phyloP scores from a whole-genome alignment of 1,140 invertebrate genomes.

The Heliconius congener region DNA sequence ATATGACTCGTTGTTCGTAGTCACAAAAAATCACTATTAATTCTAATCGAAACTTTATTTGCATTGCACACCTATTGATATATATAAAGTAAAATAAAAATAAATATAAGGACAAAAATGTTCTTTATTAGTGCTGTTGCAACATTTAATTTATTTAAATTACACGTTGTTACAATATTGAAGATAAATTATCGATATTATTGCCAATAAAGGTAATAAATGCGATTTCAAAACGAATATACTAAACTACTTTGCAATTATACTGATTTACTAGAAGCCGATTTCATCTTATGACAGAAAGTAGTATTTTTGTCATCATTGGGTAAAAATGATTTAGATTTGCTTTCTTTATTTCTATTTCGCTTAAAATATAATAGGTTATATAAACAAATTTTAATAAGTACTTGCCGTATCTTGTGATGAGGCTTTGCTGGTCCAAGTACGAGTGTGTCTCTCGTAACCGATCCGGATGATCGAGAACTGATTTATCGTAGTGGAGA shows the following conservation, averaged over 20 bases:
- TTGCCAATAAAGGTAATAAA: neutral
- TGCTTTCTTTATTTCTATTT: too few species aligned
- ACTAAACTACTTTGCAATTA: neutral
- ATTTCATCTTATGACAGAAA: neutral
- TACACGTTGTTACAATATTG: neutral
- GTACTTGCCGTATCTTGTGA: too few species aligned
- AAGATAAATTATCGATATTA: constrained; percentile 2
- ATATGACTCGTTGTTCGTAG: too few species aligned
- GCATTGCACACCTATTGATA: neutral
- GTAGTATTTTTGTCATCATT: too few species aligned
- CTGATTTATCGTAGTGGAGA: too few species aligned
- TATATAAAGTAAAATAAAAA: neutral
- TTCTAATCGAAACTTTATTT: too few species aligned
- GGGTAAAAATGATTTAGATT: too few species aligned
- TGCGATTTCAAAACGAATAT: neutral
- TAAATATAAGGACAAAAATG: constrained; percentile 7
- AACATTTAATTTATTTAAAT: constrained; percentile 8
- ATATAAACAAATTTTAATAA: too few species aligned
- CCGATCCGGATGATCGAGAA: too few species aligned
- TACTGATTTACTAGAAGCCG: neutral
- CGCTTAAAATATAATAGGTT: too few species aligned
- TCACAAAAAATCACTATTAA: neutral
- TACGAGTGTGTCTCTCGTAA: too few species aligned
- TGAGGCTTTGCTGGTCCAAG: too few species aligned
- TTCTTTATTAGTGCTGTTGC: neutral